A percentile compares a stretch with the other conserved stretches of the same genome.
Evolutionary conservation across 2,797 vertebrate genomes (phyloP).

Genomic region (Hyperoplus immaculatus): DNA sequence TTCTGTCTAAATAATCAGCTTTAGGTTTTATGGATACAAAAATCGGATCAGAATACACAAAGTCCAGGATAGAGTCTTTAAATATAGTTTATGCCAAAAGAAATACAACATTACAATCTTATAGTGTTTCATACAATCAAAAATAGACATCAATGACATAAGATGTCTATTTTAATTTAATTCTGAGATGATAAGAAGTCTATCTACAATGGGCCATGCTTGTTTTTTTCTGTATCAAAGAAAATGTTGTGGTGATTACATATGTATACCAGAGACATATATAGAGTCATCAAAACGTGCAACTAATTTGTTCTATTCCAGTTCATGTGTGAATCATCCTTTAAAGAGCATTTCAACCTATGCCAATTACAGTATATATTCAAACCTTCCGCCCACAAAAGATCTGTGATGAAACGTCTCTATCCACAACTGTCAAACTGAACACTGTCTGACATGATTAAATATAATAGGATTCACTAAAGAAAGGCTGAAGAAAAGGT

Average conservation of each 20-base stretch:
- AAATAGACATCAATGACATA: neutral
- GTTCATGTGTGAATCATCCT: neutral
- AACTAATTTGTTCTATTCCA: neutral
- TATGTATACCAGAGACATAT: neutral
- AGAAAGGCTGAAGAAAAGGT: neutral
- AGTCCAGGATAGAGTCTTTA: neutral
- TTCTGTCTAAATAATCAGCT: neutral
- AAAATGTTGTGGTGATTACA: neutral
- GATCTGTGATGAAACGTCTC: slow-evolving; percentile 1
- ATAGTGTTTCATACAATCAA: neutral
- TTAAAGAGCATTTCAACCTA: neutral
- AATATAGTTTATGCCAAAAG: neutral
- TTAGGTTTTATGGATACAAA: neutral
- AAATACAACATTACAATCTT: no score
- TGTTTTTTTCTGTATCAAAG: slow-evolving; percentile 1
- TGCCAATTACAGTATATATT: neutral
- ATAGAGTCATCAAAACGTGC: neutral
- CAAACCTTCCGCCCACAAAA: slow-evolving; percentile 3
- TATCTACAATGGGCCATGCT: neutral
- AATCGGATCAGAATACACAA: neutral
- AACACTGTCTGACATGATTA: neutral
- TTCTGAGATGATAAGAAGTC: neutral
- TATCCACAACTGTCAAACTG: neutral
- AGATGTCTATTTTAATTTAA: neutral
- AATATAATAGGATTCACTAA: neutral